Evolutionary conservation across 64 coral and sea anemone species (phyloP).

Genomic region (Stichodactyla helianthus): DNA sequence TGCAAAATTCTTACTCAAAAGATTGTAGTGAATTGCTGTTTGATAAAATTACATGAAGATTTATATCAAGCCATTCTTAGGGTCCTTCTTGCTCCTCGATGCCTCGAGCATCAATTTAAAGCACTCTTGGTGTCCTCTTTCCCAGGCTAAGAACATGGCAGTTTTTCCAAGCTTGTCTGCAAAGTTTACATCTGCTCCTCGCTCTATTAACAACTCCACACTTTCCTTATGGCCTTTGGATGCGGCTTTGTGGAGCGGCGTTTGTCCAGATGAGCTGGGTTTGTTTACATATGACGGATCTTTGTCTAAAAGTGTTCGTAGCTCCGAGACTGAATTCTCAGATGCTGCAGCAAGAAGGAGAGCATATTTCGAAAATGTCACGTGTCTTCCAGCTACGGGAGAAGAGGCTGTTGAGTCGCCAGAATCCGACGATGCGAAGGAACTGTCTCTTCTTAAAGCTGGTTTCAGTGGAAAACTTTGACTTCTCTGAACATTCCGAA

Average conservation of each 20-base stretch:
- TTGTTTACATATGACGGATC: constrained; percentile 62
- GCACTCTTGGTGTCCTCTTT: constrained; percentile 51
- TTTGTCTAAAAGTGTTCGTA: constrained; percentile 46
- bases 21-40: background rate
- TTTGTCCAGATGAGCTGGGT: constrained; percentile 67
- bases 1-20: background rate
- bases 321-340: constrained; percentile 50
- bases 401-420: background rate
- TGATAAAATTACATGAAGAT: background rate
- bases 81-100: constrained; percentile 2
- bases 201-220: constrained; percentile 43
- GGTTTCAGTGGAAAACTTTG: constrained; percentile 39
- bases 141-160: constrained; percentile 60
- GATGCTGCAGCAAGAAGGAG: constrained; percentile 57
- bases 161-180: constrained; percentile 53
- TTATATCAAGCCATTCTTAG: background rate
- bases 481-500: background rate
- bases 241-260: constrained; percentile 59
- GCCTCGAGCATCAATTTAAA: constrained; percentile 58
- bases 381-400: constrained; percentile 26
- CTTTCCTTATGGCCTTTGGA: constrained; percentile 44
- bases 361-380: constrained; percentile 60
- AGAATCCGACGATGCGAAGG: background rate
- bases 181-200: constrained; percentile 55
- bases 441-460: constrained; percentile 11